phyloP scores from a whole-genome alignment of 30 jellyfish, hydroid and myxozoan genomes.

The Pelagia noctiluca region DNA sequence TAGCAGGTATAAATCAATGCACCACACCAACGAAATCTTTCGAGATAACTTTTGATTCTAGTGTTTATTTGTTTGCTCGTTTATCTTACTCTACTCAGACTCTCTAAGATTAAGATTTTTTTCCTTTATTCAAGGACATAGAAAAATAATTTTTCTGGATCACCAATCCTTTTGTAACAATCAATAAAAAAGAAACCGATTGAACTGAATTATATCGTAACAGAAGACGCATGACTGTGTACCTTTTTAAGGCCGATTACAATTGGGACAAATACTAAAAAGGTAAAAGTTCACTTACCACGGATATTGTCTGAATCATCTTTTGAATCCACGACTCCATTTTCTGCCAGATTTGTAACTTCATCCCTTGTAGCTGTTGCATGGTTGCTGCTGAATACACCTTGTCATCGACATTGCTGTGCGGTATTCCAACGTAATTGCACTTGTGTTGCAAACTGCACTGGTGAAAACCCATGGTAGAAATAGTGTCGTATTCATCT shows the following conservation, averaged over 20 bases:
- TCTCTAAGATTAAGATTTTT: too few species aligned
- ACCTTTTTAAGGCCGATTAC: background rate
- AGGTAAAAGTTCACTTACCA: background rate
- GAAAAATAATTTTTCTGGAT: too few species aligned
- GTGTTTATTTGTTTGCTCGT: too few species aligned
- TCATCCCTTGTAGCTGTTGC: background rate
- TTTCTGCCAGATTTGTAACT: background rate
- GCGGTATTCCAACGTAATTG: background rate
- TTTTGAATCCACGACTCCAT: background rate
- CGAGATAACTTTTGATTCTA: too few species aligned
- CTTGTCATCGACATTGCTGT: background rate
- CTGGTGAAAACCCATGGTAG: background rate
- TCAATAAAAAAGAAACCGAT: background rate
- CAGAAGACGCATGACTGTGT: background rate
- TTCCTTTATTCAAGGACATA: too few species aligned
- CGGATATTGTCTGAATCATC: too few species aligned
- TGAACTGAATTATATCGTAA: background rate
- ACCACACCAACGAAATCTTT: too few species aligned
- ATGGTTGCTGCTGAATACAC: background rate
- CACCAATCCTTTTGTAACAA: background rate
- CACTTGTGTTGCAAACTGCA: background rate
- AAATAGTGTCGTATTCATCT: background rate
- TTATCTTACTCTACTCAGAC: too few species aligned
- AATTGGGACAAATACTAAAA: background rate
- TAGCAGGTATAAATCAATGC: too few species aligned